These are phyloP conservation scores for Leptura quadrifasciata DNA, from an alignment of 2,888 invertebrate species.

Conservation along the genomic window DNA sequence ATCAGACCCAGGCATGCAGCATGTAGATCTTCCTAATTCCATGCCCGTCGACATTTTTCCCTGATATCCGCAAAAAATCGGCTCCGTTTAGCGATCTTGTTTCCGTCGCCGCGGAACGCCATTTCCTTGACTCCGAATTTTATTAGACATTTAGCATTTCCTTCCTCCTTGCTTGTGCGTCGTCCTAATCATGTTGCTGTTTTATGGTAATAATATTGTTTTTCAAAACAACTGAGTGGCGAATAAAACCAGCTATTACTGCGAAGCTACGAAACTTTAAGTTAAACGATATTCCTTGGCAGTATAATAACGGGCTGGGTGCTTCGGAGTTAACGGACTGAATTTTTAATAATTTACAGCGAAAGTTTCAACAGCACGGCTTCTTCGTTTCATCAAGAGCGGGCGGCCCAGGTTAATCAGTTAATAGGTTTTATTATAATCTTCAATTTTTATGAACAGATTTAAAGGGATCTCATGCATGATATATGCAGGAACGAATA, in stretches of 20 bases:
- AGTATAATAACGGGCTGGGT: slow-evolving; percentile 16
- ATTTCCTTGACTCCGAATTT: slow-evolving; percentile 47
- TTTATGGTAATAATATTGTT: slow-evolving; percentile 55
- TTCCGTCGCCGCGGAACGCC: slow-evolving; percentile 53
- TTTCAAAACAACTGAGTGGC: slow-evolving; percentile 48
- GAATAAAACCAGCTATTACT: slow-evolving; percentile 46
- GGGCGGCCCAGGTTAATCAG: slow-evolving; percentile 13
- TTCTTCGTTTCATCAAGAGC: background rate
- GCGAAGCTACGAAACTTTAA: slow-evolving; percentile 31
- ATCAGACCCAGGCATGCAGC: slow-evolving; percentile 65
- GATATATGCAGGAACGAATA: background rate
- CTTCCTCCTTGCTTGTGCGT: slow-evolving; percentile 15
- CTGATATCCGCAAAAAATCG: slow-evolving; percentile 42
- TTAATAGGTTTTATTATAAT: background rate
- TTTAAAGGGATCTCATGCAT: background rate
- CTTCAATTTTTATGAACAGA: background rate
- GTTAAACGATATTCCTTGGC: slow-evolving; percentile 25
- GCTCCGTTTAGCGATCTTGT: slow-evolving; percentile 53
- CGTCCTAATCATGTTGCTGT: slow-evolving; percentile 47
- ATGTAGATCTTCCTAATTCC: slow-evolving; percentile 62
- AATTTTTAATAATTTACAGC: slow-evolving; percentile 37
- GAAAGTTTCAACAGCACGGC: slow-evolving; percentile 1
- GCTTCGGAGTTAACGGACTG: slow-evolving; percentile 10
- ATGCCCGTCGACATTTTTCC: slow-evolving; percentile 52
- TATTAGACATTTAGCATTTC: slow-evolving; percentile 43